Percentiles rank a stretch among this genome's conserved stretches.
phyloP scores from a whole-genome alignment of 1,140 invertebrate species.

The Sycophila sp. region DNA sequence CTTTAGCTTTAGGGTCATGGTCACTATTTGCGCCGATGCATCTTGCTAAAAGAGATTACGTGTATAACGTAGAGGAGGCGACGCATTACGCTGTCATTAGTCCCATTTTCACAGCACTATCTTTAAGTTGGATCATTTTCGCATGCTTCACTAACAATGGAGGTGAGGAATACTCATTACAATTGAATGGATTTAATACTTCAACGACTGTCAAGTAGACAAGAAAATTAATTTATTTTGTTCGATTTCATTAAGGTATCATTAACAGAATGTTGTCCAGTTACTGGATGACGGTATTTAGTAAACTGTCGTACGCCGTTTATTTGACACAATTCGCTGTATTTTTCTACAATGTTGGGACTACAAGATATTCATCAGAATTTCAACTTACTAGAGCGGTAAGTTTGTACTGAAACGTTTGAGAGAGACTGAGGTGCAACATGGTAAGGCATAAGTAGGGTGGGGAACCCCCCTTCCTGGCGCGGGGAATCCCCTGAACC shows the following conservation, averaged over 20 bases:
- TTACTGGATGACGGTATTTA: constrained; percentile 72
- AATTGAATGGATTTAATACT: too few relatives aligned
- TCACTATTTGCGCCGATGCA: constrained; percentile 72
- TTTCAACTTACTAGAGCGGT: constrained; percentile 68
- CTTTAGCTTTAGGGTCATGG: constrained; percentile 64
- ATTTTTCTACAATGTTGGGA: constrained; percentile 72
- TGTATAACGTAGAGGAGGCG: constrained; percentile 71
- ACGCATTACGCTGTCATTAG: constrained; percentile 74
- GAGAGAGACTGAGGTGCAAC: too few relatives aligned
- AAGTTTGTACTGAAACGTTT: constrained; percentile 50
- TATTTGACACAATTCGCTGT: constrained; percentile 79
- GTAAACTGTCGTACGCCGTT: constrained; percentile 78
- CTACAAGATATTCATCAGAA: constrained; percentile 67
- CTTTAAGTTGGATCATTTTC: constrained; percentile 74
- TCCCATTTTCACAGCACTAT: constrained; percentile 71
- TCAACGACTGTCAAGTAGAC: too few relatives aligned
- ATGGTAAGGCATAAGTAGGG: too few relatives aligned
- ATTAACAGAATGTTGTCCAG: constrained; percentile 75
- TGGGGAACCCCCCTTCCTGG: too few relatives aligned
- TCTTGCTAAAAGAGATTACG: constrained; percentile 69
- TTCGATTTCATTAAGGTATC: constrained; percentile 66
- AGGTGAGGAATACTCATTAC: too few relatives aligned
- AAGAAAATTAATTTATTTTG: constrained; percentile 21
- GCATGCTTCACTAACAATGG: constrained; percentile 70
- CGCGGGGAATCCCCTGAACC: too few relatives aligned